Conservation (phyloP, 2,797 vertebrate species). For the Silurus lanzhouensis region DNA sequence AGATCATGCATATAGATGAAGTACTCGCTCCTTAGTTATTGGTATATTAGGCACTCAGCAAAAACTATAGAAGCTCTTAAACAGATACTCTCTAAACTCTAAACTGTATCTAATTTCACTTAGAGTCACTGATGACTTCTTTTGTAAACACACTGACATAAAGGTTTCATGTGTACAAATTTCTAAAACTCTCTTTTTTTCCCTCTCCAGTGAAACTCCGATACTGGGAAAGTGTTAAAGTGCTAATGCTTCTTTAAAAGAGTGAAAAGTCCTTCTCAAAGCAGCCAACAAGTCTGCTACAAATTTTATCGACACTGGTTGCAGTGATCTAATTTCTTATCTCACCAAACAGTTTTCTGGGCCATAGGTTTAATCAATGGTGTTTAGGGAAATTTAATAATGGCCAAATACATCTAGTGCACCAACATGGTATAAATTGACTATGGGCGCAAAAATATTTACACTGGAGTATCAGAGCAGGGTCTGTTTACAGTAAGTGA, state of each 20-base stretch:
- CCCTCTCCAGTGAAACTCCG: conserved; percentile 47
- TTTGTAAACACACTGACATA: not conserved
- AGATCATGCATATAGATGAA: not conserved
- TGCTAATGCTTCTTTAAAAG: conserved; percentile 52
- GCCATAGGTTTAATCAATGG: conserved; percentile 70
- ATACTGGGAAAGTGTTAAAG: conserved; percentile 61
- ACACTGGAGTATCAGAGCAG: conserved; percentile 63
- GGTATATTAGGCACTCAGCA: conserved; percentile 43
- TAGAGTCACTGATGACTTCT: conserved; percentile 49
- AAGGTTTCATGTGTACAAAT: not conserved
- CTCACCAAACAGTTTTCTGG: conserved; percentile 70
- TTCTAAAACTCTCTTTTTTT: not conserved
- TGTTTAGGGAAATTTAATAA: conserved; percentile 72
- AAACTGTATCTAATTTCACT: conserved; percentile 48
- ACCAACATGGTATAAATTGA: conserved; percentile 54
- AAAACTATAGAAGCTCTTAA: not conserved
- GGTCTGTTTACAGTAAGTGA: conserved; percentile 57
- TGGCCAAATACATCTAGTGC: conserved; percentile 60
- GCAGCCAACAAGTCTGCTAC: conserved; percentile 57
- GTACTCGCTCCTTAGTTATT: not conserved
- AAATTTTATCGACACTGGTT: conserved; percentile 60
- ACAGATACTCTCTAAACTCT: conserved; percentile 24
- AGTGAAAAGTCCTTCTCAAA: conserved; percentile 44
- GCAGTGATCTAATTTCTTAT: conserved; percentile 71
- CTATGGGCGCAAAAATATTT: conserved; percentile 74